These are phyloP conservation scores for Dimorphilus gyrociliatus DNA, from an alignment of 2,888 invertebrate genomes.

Conservation along the genomic window DNA sequence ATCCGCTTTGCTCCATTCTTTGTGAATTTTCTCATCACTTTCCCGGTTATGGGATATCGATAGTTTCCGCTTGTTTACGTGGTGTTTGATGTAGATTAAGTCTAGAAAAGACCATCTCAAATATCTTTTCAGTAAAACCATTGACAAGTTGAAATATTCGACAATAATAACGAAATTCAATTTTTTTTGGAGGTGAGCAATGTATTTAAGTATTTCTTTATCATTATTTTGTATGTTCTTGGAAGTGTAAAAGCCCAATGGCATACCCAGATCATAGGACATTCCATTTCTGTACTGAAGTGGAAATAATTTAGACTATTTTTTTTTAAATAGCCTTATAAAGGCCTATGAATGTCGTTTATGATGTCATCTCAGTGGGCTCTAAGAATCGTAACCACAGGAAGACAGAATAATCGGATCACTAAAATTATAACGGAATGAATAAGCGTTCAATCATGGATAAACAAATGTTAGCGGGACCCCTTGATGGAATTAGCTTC, in stretches of 20 bases:
- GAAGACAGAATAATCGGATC: too few relatives aligned
- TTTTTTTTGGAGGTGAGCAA: slow-evolving; percentile 16
- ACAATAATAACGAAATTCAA: slow-evolving; percentile 28
- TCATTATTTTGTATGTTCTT: slow-evolving; percentile 12
- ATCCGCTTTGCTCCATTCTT: slow-evolving; percentile 23
- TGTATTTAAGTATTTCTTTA: slow-evolving; percentile 13
- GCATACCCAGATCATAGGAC: slow-evolving; percentile 29
- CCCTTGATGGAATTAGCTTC: too few relatives aligned
- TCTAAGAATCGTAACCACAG: too few relatives aligned
- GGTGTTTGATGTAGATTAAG: slow-evolving; percentile 21
- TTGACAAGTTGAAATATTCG: slow-evolving; percentile 32
- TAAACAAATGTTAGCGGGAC: too few relatives aligned
- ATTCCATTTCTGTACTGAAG: slow-evolving; percentile 24
- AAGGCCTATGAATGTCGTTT: too few relatives aligned
- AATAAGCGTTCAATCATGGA: too few relatives aligned
- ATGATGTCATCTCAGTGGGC: too few relatives aligned
- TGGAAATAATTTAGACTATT: too few relatives aligned
- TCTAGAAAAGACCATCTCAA: slow-evolving; percentile 33
- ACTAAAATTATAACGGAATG: too few relatives aligned
- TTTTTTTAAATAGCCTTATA: too few relatives aligned
- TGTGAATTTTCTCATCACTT: slow-evolving; percentile 13
- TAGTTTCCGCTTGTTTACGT: slow-evolving; percentile 14
- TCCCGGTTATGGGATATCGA: slow-evolving; percentile 5
- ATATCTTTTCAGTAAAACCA: slow-evolving; percentile 23
- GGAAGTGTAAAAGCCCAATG: slow-evolving; percentile 22